Conservation (phyloP, 2,797 vertebrate species). For the Xenentodon cancila region DNA sequence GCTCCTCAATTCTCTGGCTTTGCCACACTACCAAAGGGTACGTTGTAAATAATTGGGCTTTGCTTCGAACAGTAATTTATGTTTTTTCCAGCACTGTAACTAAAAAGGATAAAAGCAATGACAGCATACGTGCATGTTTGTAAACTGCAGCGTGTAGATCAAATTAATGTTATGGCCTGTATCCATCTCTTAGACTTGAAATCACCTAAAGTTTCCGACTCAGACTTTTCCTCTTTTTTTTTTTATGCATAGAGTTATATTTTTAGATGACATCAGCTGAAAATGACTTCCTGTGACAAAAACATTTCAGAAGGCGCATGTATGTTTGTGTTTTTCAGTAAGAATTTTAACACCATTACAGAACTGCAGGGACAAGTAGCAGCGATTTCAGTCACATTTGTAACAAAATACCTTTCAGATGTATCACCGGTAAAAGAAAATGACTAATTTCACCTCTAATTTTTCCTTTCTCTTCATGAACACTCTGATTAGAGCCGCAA, state of each 20-base stretch:
- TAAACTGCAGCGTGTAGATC: background rate
- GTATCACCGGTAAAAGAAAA: background rate
- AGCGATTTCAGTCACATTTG: conserved; percentile 8
- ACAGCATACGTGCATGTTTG: conserved; percentile 5
- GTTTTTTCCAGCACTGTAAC: background rate
- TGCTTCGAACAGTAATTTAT: background rate
- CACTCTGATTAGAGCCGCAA: conserved; percentile 1
- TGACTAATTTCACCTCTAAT: conserved; percentile 13
- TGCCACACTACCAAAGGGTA: conserved; percentile 84
- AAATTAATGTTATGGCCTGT: background rate
- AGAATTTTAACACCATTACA: no score
- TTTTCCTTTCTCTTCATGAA: conserved; percentile 24
- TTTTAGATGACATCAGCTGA: no score
- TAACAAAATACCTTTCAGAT: background rate
- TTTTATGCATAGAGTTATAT: no score
- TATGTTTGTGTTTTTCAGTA: no score
- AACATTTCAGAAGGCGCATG: no score
- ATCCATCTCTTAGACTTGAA: background rate
- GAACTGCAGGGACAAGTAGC: background rate
- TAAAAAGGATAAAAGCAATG: background rate
- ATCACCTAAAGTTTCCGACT: no score
- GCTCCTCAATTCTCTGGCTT: conserved; percentile 80
- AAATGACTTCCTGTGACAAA: no score
- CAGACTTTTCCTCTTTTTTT: no score
- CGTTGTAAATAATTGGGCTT: conserved; percentile 42